phyloP scores from a whole-genome alignment of 2,113 vertebrate genomes.

The Chamaea fasciata region DNA sequence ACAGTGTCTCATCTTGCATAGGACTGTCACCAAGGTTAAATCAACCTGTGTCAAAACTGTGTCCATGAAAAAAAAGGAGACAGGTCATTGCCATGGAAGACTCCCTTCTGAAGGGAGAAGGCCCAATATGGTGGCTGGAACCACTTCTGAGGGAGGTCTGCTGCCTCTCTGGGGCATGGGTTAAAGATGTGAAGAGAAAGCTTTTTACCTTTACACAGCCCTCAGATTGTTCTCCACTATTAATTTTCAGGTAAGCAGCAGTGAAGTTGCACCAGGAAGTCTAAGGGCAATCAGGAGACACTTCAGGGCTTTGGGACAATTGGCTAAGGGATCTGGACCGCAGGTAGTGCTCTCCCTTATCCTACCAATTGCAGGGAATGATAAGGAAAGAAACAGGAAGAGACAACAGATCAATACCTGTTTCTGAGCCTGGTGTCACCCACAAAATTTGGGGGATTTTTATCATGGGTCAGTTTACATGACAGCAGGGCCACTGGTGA shows the following conservation, averaged over 20 bases:
- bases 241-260: background rate
- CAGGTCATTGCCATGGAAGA: background rate
- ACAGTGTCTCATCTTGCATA: background rate
- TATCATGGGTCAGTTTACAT: background rate
- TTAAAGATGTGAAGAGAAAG: background rate
- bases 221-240: background rate
- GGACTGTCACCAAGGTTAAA: background rate
- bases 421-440: background rate
- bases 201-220: background rate
- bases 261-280: background rate
- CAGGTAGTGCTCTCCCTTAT: background rate
- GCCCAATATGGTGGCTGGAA: background rate
- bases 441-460: background rate
- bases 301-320: background rate
- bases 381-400: background rate
- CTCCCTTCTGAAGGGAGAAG: background rate
- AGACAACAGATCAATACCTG: background rate
- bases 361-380: background rate
- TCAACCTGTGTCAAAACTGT: background rate
- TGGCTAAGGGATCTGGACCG: background rate
- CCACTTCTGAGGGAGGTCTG: background rate
- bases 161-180: background rate
- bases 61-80: background rate
- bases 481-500: background rate
- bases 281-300: background rate